A percentile compares a stretch with the other conserved stretches of the same genome.
These are phyloP conservation scores for Poeciliopsis turneri DNA, from an alignment of 2,797 vertebrate genomes.

Conservation along the genomic window DNA sequence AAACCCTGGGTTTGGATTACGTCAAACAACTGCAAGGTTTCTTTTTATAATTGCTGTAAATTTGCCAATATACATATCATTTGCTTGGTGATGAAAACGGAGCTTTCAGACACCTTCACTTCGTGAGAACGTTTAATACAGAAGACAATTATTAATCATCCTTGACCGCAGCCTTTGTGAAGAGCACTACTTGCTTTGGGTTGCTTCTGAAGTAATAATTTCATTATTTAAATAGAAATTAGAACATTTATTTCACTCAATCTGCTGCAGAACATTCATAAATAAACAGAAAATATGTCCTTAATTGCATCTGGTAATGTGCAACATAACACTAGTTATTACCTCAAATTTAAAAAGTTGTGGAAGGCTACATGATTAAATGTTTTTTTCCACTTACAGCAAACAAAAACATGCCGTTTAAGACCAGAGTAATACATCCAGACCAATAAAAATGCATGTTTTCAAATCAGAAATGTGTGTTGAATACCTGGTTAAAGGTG, in stretches of 20 bases:
- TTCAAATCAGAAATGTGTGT: too few relatives aligned
- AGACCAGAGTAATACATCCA: too few relatives aligned
- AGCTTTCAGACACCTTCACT: background rate
- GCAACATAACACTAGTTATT: background rate
- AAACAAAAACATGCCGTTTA: too few relatives aligned
- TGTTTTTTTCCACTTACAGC: too few relatives aligned
- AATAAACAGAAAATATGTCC: background rate
- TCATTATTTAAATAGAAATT: background rate
- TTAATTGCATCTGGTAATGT: background rate
- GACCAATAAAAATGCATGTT: too few relatives aligned
- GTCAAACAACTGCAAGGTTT: background rate
- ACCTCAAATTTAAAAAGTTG: too few relatives aligned
- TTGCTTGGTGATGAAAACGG: background rate
- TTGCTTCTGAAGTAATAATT: background rate
- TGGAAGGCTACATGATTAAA: too few relatives aligned
- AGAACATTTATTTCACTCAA: background rate
- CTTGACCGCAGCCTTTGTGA: background rate
- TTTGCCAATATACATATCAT: background rate
- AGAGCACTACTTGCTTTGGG: background rate
- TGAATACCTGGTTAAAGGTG: too few relatives aligned
- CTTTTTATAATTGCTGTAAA: background rate
- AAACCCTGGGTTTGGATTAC: background rate
- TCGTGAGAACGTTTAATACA: background rate
- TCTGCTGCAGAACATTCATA: background rate
- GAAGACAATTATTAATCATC: background rate